A percentile compares a stretch with the other conserved stretches of the same genome.
Conservation (phyloP, 2,888 invertebrate genomes). For the Oxytorus armatus region DNA sequence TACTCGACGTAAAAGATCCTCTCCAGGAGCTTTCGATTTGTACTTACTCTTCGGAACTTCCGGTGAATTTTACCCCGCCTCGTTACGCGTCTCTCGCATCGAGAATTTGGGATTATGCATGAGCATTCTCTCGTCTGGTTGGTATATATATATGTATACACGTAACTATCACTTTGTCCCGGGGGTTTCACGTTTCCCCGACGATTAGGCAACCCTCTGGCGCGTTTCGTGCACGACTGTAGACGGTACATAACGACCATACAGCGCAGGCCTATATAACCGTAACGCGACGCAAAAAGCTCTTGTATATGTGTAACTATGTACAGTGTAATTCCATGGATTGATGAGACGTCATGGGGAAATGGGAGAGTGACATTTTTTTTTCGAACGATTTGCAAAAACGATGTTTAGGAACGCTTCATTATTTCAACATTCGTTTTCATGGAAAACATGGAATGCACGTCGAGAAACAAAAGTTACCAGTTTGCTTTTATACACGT, state of each 20-base stretch:
- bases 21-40: constrained; percentile 45
- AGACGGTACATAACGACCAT: constrained; percentile 3
- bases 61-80: constrained; percentile 39
- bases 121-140: constrained; percentile 34
- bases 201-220: constrained; percentile 52
- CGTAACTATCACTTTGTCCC: constrained; percentile 30
- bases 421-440: background rate
- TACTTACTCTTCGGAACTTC: constrained; percentile 46
- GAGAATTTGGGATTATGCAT: constrained; percentile 54
- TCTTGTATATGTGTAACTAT: constrained; percentile 53
- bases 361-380: background rate
- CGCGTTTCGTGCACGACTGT: constrained; percentile 23
- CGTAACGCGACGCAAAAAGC: constrained; percentile 75
- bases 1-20: constrained; percentile 29
- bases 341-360: constrained; percentile 10
- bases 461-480: no score
- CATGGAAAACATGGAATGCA: no score
- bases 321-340: background rate
- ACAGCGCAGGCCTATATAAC: constrained; percentile 69
- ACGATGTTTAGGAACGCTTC: background rate
- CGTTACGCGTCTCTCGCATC: constrained; percentile 46
- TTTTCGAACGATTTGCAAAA: background rate
- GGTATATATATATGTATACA: background rate
- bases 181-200: constrained; percentile 49
- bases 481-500: no score